These are phyloP conservation scores for Orchesellides sinensis DNA, from an alignment of 2,888 invertebrate species.

Conservation along the genomic window DNA sequence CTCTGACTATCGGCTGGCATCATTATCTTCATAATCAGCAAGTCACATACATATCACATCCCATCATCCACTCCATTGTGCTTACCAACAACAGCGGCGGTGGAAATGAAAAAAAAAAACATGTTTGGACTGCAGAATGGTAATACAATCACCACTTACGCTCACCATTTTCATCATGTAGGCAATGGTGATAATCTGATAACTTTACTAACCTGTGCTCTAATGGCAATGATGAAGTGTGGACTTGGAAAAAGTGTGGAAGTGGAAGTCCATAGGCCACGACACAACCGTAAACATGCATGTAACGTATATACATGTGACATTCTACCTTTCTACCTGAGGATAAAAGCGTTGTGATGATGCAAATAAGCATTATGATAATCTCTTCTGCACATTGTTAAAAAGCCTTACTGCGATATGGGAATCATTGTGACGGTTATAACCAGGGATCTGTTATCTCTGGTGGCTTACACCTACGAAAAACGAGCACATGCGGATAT, in stretches of 20 bases:
- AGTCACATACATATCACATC: too few species aligned
- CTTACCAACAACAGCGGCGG: too few species aligned
- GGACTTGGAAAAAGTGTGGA: background rate
- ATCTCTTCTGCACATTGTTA: background rate
- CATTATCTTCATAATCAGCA: too few species aligned
- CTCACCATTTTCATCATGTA: too few species aligned
- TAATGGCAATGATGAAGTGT: background rate
- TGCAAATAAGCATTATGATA: background rate
- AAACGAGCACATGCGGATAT: background rate
- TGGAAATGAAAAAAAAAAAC: too few species aligned
- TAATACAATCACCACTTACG: too few species aligned
- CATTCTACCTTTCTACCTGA: background rate
- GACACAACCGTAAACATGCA: background rate
- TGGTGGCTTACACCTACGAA: constrained; percentile 4
- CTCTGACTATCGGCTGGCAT: too few species aligned
- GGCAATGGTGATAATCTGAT: too few species aligned
- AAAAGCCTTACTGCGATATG: background rate
- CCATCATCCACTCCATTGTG: too few species aligned
- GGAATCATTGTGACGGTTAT: background rate
- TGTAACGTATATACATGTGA: background rate
- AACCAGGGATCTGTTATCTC: constrained; percentile 6
- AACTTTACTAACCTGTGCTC: too few species aligned
- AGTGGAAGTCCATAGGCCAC: background rate
- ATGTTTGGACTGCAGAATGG: too few species aligned
- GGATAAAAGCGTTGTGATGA: too few species aligned